phyloP scores from a whole-genome alignment of 2,888 invertebrate species.

The Exocentrus adspersus region DNA sequence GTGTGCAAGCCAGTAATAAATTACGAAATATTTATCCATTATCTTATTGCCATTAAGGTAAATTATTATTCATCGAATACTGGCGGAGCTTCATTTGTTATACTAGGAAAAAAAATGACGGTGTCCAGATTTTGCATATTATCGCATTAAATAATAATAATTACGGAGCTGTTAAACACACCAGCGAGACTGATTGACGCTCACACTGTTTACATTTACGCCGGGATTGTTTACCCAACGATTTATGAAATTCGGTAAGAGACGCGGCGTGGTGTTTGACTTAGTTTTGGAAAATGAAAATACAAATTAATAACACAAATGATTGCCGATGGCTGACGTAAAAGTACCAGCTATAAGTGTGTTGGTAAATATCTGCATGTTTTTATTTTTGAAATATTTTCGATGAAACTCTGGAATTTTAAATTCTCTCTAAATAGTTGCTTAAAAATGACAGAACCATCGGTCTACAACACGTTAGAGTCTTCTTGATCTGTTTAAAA shows the following conservation, averaged over 20 bases:
- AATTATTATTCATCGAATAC: conserved; percentile 31
- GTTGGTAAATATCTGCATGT: too few relatives aligned
- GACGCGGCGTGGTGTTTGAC: too few relatives aligned
- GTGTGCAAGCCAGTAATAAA: conserved; percentile 37
- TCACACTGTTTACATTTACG: neutral
- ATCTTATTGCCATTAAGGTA: conserved; percentile 31
- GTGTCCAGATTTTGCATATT: conserved; percentile 2
- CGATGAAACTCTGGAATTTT: too few relatives aligned
- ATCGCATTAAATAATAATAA: neutral
- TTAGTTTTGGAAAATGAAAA: too few relatives aligned
- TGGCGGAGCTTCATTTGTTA: neutral
- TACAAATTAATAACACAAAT: too few relatives aligned
- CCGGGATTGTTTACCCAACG: neutral
- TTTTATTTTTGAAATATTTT: too few relatives aligned
- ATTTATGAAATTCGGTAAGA: neutral
- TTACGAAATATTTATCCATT: conserved; percentile 34
- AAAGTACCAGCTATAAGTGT: too few relatives aligned
- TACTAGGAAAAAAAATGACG: conserved; percentile 13
- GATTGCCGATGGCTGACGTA: too few relatives aligned
- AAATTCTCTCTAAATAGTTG: too few relatives aligned
- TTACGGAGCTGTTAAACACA: neutral
- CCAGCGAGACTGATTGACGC: conserved; percentile 1
- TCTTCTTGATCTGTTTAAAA: too few relatives aligned
- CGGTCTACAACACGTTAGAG: too few relatives aligned
- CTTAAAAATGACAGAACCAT: too few relatives aligned